phyloP scores from a whole-genome alignment of 2,888 invertebrate species.

The Ptilodon capucinus region DNA sequence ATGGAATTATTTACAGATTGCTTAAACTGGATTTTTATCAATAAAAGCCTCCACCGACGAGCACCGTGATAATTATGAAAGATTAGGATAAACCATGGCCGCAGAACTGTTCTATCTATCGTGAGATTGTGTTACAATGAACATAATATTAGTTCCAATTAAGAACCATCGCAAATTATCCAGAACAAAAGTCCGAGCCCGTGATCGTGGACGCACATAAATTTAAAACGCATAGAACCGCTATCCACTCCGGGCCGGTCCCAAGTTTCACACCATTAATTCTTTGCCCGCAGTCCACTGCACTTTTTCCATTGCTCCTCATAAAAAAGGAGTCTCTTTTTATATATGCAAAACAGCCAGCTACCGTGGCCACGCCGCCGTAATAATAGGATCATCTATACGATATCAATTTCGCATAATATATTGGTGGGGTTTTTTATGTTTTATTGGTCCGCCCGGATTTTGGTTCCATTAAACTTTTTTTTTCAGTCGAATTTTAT shows the following conservation, averaged over 20 bases:
- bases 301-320: conserved; percentile 59
- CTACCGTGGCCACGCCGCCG: conserved; percentile 55
- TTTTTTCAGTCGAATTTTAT: conserved; percentile 71
- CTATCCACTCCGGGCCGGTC: conserved; percentile 41
- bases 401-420: conserved; percentile 66
- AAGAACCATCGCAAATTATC: conserved; percentile 14
- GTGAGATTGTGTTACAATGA: too few relatives aligned
- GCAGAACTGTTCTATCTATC: too few relatives aligned
- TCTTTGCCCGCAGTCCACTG: conserved; percentile 69
- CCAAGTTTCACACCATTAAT: conserved; percentile 77
- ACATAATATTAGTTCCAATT: too few relatives aligned
- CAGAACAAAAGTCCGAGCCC: conserved; percentile 21
- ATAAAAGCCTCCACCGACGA: too few relatives aligned
- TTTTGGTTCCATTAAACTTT: conserved; percentile 73
- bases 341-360: conserved; percentile 67
- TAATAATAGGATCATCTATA: conserved; percentile 72
- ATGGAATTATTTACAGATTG: too few relatives aligned
- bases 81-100: too few relatives aligned
- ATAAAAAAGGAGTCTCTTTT: conserved; percentile 55
- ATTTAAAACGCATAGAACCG: conserved; percentile 45
- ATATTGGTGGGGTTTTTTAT: conserved; percentile 73
- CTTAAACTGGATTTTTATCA: too few relatives aligned
- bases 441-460: conserved; percentile 69
- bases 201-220: conserved; percentile 65
- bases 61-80: too few relatives aligned